phyloP scores from a whole-genome alignment of 2,888 invertebrate species.

The Drosophila hamatofila region DNA sequence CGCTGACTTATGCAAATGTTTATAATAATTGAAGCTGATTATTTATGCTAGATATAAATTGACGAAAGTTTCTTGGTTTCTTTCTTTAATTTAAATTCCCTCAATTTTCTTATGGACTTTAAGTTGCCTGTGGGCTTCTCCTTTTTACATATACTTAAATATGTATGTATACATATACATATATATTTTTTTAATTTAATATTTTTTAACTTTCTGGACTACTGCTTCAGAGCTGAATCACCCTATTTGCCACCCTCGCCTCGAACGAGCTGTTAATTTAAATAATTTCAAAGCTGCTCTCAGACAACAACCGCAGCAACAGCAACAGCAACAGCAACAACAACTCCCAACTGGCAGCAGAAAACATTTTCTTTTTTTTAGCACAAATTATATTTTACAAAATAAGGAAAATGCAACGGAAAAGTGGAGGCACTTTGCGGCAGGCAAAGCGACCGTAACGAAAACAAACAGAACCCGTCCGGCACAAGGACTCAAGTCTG shows the following conservation, averaged over 20 bases:
- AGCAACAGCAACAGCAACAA: constrained; percentile 4
- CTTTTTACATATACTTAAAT: constrained; percentile 5
- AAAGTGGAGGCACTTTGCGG: constrained; percentile 60
- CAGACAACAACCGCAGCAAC: not conserved
- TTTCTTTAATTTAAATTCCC: not conserved
- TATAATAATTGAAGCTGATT: not conserved
- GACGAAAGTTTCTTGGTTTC: not conserved
- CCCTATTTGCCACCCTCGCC: constrained; percentile 20
- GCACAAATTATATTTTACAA: constrained; percentile 48
- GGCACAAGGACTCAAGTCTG: constrained; percentile 38
- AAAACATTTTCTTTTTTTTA: constrained; percentile 10
- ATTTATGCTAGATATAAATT: not conserved
- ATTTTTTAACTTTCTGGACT: constrained; percentile 10
- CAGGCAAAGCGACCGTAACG: constrained; percentile 64
- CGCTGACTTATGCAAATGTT: too few species aligned
- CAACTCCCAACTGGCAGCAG: constrained; percentile 14
- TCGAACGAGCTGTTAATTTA: constrained; percentile 55
- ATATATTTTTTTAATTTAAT: not conserved
- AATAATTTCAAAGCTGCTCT: constrained; percentile 46
- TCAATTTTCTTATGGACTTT: not conserved
- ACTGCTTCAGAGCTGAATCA: constrained; percentile 39
- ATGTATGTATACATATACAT: not conserved
- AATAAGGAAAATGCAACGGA: constrained; percentile 54
- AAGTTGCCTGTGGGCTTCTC: not conserved
- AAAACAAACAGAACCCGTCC: constrained; percentile 59